These are phyloP conservation scores for Jordanella pulchra DNA, from an alignment of 2,797 vertebrate species.

Conservation along the genomic window DNA sequence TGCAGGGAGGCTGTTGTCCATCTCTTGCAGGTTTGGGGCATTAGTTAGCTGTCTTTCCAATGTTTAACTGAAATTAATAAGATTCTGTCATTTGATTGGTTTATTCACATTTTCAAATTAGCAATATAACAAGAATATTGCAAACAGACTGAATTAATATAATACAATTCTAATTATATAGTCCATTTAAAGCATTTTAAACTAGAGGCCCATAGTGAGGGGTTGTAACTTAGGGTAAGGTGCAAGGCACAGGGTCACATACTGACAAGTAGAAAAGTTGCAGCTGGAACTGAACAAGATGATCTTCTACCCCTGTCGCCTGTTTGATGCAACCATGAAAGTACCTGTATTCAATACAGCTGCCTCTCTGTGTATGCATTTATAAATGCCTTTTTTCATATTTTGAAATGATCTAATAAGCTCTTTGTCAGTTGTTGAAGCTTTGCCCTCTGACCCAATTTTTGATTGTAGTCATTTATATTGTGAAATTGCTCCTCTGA, in stretches of 20 bases:
- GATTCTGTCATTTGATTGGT: not conserved
- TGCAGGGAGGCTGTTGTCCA: not conserved
- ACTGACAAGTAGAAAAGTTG: too few species aligned
- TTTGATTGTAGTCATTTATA: constrained; percentile 69
- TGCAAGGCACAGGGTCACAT: too few species aligned
- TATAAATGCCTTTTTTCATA: constrained; percentile 10
- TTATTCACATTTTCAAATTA: not conserved
- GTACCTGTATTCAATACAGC: not conserved
- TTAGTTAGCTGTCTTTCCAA: not conserved
- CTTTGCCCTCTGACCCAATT: constrained; percentile 36
- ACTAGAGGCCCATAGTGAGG: not conserved
- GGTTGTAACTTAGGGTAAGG: not conserved
- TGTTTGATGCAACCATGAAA: not conserved
- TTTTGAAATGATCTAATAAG: constrained; percentile 21
- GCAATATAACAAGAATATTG: not conserved
- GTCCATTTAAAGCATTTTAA: not conserved
- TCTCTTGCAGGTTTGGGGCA: not conserved
- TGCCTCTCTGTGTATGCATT: not conserved
- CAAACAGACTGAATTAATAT: not conserved
- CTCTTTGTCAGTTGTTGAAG: constrained; percentile 24
- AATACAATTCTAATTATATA: not conserved
- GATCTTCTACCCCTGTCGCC: not conserved
- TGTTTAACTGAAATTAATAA: not conserved
- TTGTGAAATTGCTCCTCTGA: constrained; percentile 54
- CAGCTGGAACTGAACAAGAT: not conserved